Conservation (phyloP, 2,113 vertebrate species). For the Upupa epops region DNA sequence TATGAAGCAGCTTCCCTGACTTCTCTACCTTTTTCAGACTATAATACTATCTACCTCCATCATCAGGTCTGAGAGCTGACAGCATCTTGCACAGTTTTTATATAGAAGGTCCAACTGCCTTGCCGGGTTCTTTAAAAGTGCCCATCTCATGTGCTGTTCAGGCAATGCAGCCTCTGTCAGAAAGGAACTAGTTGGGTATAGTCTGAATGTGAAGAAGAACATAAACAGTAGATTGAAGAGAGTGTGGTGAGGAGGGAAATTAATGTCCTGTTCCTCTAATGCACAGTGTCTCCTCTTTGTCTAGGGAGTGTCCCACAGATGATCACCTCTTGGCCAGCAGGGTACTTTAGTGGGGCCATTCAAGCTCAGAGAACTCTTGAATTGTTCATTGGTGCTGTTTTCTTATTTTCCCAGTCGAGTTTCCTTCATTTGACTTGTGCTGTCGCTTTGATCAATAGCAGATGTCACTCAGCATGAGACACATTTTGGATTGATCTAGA, state of each 20-base stretch:
- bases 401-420: constrained; percentile 52
- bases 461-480: neutral
- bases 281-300: constrained; percentile 25
- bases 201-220: neutral
- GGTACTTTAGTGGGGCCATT: neutral
- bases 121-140: neutral
- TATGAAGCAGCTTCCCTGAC: neutral
- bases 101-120: neutral
- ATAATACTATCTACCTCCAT: neutral
- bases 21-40: neutral
- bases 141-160: neutral
- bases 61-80: neutral
- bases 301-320: neutral
- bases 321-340: neutral
- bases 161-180: neutral
- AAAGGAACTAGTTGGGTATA: neutral
- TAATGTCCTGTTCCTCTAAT: neutral
- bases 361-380: constrained; percentile 17
- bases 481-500: constrained; percentile 43
- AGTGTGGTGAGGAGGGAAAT: neutral
- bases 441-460: constrained; percentile 50
- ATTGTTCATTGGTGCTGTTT: constrained; percentile 1
- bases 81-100: neutral
- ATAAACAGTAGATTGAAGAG: neutral
- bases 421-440: constrained; percentile 44